Evolutionary conservation across 2,797 vertebrate species (phyloP).

Genomic region (Poliocrania exsul): DNA sequence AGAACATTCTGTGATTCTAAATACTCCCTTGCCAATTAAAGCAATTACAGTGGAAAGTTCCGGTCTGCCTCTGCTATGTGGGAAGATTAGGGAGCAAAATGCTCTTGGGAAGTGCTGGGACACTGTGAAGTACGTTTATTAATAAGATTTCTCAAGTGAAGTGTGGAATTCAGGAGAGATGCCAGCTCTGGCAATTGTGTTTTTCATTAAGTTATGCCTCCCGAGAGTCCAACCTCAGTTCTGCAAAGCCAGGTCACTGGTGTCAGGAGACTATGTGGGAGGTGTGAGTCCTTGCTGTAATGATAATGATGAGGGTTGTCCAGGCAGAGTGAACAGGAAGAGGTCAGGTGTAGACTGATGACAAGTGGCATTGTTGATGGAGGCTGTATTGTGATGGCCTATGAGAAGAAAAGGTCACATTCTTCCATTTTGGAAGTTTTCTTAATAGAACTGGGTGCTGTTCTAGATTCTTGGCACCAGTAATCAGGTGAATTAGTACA

Average conservation of each 20-base stretch:
- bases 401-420: not conserved
- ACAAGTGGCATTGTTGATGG: not conserved
- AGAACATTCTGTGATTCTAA: not conserved
- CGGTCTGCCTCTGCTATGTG: not conserved
- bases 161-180: not conserved
- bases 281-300: not conserved
- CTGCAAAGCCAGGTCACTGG: not conserved
- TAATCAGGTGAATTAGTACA: not conserved
- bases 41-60: not conserved
- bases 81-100: not conserved
- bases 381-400: not conserved
- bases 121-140: not conserved
- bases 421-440: not conserved
- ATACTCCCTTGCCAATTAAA: not conserved
- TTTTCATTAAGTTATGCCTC: not conserved
- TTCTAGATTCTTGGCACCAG: not conserved
- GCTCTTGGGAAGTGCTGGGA: not conserved
- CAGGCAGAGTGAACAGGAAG: not conserved
- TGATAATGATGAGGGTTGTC: not conserved
- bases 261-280: not conserved
- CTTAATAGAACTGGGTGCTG: not conserved
- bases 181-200: not conserved
- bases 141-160: not conserved
- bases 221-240: not conserved
- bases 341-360: not conserved